Evolutionary conservation across 2,113 vertebrate genomes (phyloP).

Genomic region (Centropus unirufus): DNA sequence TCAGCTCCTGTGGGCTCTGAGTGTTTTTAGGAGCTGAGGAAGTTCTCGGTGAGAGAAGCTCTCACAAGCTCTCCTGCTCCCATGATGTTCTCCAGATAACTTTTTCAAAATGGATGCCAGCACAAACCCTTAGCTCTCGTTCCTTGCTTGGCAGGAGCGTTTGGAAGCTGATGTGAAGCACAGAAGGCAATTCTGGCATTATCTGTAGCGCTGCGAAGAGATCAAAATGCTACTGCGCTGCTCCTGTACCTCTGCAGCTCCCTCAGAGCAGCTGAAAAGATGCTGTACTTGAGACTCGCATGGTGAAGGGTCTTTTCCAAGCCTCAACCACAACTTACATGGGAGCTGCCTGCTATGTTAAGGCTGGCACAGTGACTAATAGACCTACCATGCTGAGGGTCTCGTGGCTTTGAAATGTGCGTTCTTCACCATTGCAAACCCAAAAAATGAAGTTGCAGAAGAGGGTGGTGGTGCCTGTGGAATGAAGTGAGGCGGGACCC

Average conservation of each 20-base stretch:
- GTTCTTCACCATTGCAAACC: background rate
- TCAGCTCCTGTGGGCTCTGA: background rate
- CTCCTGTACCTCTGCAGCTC: background rate
- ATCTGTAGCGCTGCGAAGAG: background rate
- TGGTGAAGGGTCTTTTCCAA: background rate
- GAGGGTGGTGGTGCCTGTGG: background rate
- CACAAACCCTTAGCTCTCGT: background rate
- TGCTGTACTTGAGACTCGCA: background rate
- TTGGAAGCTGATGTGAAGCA: background rate
- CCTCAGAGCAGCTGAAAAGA: background rate
- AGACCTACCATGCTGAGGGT: background rate
- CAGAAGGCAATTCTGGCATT: background rate
- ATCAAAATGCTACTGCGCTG: background rate
- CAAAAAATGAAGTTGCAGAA: background rate
- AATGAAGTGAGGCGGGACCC: background rate
- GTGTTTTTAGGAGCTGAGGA: background rate
- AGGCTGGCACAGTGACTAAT: fast-evolving
- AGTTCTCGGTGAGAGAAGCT: background rate
- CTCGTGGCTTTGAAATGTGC: background rate
- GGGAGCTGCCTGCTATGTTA: background rate
- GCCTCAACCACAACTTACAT: background rate
- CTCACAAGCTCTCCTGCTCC: background rate
- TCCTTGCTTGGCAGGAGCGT: background rate
- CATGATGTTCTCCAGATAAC: background rate
- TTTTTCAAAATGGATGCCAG: slow-evolving; percentile 27